Percentiles rank a stretch among this genome's conserved stretches.
Conservation (phyloP, 1,140 invertebrate genomes). For the Lordiphosa stackelbergi region DNA sequence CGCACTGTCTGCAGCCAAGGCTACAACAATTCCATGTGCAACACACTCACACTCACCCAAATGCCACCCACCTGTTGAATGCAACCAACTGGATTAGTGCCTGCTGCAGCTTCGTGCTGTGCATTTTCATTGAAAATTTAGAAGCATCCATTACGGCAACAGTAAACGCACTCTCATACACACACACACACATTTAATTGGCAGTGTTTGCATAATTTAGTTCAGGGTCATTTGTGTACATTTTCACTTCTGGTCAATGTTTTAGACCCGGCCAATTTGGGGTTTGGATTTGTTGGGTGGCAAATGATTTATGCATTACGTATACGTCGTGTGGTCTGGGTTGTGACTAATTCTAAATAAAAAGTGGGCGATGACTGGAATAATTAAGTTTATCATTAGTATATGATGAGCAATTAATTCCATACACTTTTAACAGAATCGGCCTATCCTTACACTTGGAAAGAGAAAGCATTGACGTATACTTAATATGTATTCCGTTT, state of each 20-base stretch:
- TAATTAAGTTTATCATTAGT: too few species aligned
- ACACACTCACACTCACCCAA: slow-evolving; percentile 20
- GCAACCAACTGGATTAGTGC: slow-evolving; percentile 57
- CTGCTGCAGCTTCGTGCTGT: slow-evolving; percentile 19
- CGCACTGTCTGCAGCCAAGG: slow-evolving; percentile 15
- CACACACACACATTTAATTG: slow-evolving; percentile 46
- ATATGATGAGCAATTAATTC: too few species aligned
- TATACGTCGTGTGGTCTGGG: slow-evolving; percentile 52
- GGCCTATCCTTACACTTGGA: too few species aligned
- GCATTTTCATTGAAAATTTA: slow-evolving; percentile 54
- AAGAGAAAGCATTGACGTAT: too few species aligned
- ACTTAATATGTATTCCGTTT: too few species aligned
- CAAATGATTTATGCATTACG: slow-evolving; percentile 60
- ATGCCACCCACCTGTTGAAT: slow-evolving; percentile 58
- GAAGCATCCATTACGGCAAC: slow-evolving; percentile 33
- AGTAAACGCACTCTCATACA: slow-evolving; percentile 15
- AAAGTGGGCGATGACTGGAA: too few species aligned
- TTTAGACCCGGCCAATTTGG: slow-evolving; percentile 54
- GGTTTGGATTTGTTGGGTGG: slow-evolving; percentile 13
- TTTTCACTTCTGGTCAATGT: slow-evolving; percentile 19
- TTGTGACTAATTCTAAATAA: too few species aligned
- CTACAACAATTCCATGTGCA: slow-evolving; percentile 6
- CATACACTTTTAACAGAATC: too few species aligned
- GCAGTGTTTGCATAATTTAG: slow-evolving; percentile 58
- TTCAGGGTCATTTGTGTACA: slow-evolving; percentile 63